Base-by-base conservation (phyloP, 2,113 vertebrate species). In the Catagonus wagneri region DNA sequence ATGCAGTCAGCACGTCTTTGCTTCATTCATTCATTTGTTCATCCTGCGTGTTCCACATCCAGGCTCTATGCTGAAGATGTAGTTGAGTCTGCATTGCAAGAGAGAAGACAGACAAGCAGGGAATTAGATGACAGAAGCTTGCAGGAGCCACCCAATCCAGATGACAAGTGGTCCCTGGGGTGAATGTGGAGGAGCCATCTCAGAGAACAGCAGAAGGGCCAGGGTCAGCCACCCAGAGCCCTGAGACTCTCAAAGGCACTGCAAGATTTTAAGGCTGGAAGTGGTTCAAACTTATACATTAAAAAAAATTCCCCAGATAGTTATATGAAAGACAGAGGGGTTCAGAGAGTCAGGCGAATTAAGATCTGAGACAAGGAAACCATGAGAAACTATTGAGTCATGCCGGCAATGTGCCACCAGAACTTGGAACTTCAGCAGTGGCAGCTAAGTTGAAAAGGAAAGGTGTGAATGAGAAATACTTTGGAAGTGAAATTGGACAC, bases 31-130 rank as follows among this genome's bases (percentile, higher is more conserved):
- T 81, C 22, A 1, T 25, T 39, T 7, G 3, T 22, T 32, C 78
- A 11, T 25, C 5, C 5, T 2, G 36, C 44, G 2, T 5, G 6
- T 20, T 16, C 52, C 60, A 23, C 6, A 3, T 7, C 9, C 50
- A 66, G 22, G 25, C 1, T 0, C 29, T 3, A 3, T 19, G 44
- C 52, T 7, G 9, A 11, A 13, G 6, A 15, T 10, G 20, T 14
- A 20, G 39, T 23, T 5, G 19, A 83, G 4, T 1, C 4, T 34
- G 32, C 3, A 0, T 32, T 3, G 25, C 61, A 27, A 2, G 0
- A 25, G 65, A 61, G n/a, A 16, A 54, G 32, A 7, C 17, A 54
- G 50, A 44, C 25, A 32, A 39, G 50, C 79, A 19, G 44, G 22
- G 8, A 3, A 8, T 14, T 1, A n/a, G 65, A 17, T 4, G 23